Evolutionary conservation across 2,113 vertebrate genomes (phyloP), one percentile per base, ranked within the genome.

Genomic region (Leptobrachium leishanense): DNA sequence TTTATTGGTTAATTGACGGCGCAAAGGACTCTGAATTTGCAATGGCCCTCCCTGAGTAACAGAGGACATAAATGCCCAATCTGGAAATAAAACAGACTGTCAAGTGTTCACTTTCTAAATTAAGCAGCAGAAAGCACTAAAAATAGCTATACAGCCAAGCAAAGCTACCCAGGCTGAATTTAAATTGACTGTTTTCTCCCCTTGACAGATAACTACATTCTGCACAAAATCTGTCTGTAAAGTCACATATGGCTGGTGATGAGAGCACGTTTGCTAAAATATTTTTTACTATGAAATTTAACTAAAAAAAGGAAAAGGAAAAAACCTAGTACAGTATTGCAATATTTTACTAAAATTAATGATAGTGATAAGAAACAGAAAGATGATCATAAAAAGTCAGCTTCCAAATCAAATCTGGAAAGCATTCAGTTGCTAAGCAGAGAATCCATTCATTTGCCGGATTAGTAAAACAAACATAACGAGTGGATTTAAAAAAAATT

Each of bases 31-130:
- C 20, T 53, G 39, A 81, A 74, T 76, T 73, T 84, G 76, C 70
- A 78, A 79, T 62, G 81, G 74, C 72, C 84, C 85, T 82, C 87
- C 84, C 84, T 79, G 84, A 59, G 46, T 87, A 5, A 53, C 82
- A 82, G 84, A 82, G 83, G 74, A 83, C 85, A 91, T 87, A 92
- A 71, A 91, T 87, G 88, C 86, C 87, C 84, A 89, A 83, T 87
- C 2, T 31, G 84, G 50, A 68, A 80, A 89, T 88, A 91, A 94
- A 90, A 94, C 88, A 89, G 89, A 89, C 90, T 89, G 93, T 93
- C 85, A 89, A 90, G 90, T 87, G 90, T 88, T 91, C 84, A 82
- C 86, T 91, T 94, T 95, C 92, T 95, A 95, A 94, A 94, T 95
- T 94, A 93, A 94, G 91, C 93, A 88, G 87, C 90, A 89, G 90